A percentile compares a stretch with the other conserved stretches of the same genome.
These are phyloP conservation scores for Geopemphigus sp. DNA, from an alignment of 1,140 invertebrate species.

Conservation along the genomic window DNA sequence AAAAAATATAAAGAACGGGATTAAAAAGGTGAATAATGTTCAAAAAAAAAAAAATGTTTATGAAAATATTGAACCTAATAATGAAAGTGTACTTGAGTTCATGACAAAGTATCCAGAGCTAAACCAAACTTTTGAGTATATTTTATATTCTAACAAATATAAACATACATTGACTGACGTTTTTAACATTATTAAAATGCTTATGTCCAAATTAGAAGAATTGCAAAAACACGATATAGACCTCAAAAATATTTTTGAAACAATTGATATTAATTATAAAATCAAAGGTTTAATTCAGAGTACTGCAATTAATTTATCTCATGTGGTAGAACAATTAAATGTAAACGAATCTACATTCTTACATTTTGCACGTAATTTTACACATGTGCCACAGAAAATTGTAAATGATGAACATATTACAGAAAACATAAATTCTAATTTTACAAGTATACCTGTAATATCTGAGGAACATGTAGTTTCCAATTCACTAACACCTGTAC, in stretches of 20 bases:
- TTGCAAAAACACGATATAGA: slow-evolving; percentile 25
- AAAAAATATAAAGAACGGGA: neutral
- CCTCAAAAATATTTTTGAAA: slow-evolving; percentile 1
- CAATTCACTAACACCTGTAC: neutral
- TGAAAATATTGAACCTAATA: slow-evolving; percentile 2
- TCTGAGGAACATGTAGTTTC: neutral
- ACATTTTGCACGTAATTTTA: slow-evolving; percentile 12
- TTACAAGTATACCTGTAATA: neutral
- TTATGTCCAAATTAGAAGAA: slow-evolving; percentile 28
- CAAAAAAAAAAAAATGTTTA: neutral
- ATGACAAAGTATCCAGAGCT: slow-evolving; percentile 16
- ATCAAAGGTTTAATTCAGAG: slow-evolving; percentile 40
- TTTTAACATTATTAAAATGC: slow-evolving; percentile 45
- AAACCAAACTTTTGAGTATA: slow-evolving; percentile 43
- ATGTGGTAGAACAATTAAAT: slow-evolving; percentile 40
- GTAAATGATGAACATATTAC: neutral
- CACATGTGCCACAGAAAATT: neutral
- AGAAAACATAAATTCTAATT: neutral
- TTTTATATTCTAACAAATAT: slow-evolving; percentile 45
- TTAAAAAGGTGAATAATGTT: neutral
- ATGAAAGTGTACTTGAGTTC: slow-evolving; percentile 5
- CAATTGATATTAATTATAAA: slow-evolving; percentile 28
- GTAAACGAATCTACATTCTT: slow-evolving; percentile 33
- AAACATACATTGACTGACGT: slow-evolving; percentile 47
- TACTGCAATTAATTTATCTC: slow-evolving; percentile 41